Evolutionary conservation across 2,888 invertebrate species (phyloP), one percentile per base, ranked within the genome.

Genomic region (Phasia obesa): DNA sequence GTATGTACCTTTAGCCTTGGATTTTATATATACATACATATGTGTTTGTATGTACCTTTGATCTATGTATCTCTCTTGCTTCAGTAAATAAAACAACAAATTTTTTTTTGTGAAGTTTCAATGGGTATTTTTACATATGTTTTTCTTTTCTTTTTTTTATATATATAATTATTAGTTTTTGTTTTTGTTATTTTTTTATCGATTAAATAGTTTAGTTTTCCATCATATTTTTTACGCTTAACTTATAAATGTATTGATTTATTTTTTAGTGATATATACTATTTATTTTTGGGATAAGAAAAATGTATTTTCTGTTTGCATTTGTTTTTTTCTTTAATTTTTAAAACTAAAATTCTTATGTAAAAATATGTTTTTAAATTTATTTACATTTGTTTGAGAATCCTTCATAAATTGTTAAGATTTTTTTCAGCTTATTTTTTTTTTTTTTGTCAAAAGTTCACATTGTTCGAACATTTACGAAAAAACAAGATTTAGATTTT

Each of bases 71-170:
- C 35, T n/a, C n/a, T n/a, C 11, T 1, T 6, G 35, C 35, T 35
- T 35, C 2, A 35, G 11, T 59, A 85, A 86, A 84, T 85, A 81
- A 85, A 86, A 86, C 84, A 82, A 82, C 84, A 83, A 11, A 11
- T 35, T 35, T 19, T 42, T 80, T 71, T 53, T 64, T 70, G 19
- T 67, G 69, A 57, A 21, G 17, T 71, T 74, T 73, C 17, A 62
- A 57, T 53, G 23, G 23, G 31, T 67, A 60, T 80, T 76, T 51
- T 76, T 79, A 47, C 62, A 69, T 55, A 57, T 65, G 51, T 53
- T 70, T n/a, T 83, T 62, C 69, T 35, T 49, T 76, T 73, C 19
- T 2, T 42, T 44, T 55, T n/a, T 35, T 49, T 70, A 17, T 35
- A 35, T 57, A 62, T 74, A 49, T 74, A 82, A 47, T 81, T 69